A percentile compares a stretch with the other conserved stretches of the same genome.
Conservation (phyloP, 2,113 vertebrate genomes). For the Takifugu flavidus region DNA sequence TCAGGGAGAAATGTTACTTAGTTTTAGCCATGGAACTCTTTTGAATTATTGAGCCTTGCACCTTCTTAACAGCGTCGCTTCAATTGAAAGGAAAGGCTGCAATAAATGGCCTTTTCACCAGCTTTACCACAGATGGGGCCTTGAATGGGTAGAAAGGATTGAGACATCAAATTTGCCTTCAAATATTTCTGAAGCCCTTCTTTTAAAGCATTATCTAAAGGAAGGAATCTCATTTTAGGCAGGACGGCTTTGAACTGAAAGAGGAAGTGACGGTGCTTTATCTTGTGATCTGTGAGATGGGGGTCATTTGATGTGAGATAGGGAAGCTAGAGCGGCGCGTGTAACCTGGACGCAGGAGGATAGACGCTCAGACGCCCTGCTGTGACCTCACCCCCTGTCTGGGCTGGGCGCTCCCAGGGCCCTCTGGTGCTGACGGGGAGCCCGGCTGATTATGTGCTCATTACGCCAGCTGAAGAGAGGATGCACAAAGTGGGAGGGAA, state of each 20-base stretch:
- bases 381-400: conserved; percentile 52
- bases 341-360: conserved; percentile 26
- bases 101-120: no score
- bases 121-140: not conserved
- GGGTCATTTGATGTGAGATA: conserved; percentile 41
- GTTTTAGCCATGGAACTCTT: not conserved
- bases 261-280: conserved; percentile 38
- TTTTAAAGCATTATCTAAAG: conserved; percentile 4
- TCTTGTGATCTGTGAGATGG: conserved; percentile 40
- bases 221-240: conserved; percentile 33
- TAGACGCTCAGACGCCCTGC: conserved; percentile 46
- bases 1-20: conserved; percentile 1
- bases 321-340: conserved; percentile 22
- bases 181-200: no score
- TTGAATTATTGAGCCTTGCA: not conserved
- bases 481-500: conserved; percentile 49
- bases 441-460: conserved; percentile 76
- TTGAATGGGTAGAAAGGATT: not conserved
- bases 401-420: conserved; percentile 66
- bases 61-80: not conserved
- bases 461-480: conserved; percentile 64
- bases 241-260: conserved; percentile 35
- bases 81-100: no score
- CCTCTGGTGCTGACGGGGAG: conserved; percentile 69
- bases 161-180: conserved; percentile 2